Conservation (phyloP, 2,113 vertebrate species). For the Salvelinus sp. region DNA sequence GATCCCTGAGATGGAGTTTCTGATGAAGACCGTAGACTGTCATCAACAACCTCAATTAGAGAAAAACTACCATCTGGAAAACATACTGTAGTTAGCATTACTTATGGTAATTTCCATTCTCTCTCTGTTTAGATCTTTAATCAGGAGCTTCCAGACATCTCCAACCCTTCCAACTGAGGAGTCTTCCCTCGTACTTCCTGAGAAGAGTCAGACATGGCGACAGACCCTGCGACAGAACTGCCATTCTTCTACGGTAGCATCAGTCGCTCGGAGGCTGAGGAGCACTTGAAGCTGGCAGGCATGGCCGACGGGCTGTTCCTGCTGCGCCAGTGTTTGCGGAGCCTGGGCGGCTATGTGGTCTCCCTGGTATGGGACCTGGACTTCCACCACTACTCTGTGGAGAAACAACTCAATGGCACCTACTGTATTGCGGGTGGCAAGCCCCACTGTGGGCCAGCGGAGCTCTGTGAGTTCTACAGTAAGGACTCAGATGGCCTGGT, state of each 20-base stretch:
- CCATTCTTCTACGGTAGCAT: conserved; percentile 97
- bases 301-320: conserved; percentile 92
- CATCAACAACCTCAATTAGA: too few species aligned
- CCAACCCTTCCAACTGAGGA: neutral
- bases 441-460: conserved; percentile 88
- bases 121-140: too few species aligned
- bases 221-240: conserved; percentile 85
- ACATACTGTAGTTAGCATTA: neutral
- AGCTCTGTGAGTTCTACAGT: conserved; percentile 94
- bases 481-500: conserved; percentile 89
- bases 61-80: too few species aligned
- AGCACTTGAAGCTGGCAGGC: conserved; percentile 88
- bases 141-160: neutral
- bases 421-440: conserved; percentile 87
- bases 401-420: conserved; percentile 92
- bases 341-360: conserved; percentile 91
- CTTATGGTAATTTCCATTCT: too few species aligned
- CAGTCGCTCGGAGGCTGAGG: conserved; percentile 86
- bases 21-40: neutral
- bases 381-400: conserved; percentile 90
- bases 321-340: conserved; percentile 91
- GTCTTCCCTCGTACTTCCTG: conserved; percentile 6
- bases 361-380: conserved; percentile 84
- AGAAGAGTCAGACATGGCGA: conserved; percentile 70
- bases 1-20: neutral